Base-by-base conservation (phyloP, 2,797 vertebrate species). In the Chaetodon trifasciatus region DNA sequence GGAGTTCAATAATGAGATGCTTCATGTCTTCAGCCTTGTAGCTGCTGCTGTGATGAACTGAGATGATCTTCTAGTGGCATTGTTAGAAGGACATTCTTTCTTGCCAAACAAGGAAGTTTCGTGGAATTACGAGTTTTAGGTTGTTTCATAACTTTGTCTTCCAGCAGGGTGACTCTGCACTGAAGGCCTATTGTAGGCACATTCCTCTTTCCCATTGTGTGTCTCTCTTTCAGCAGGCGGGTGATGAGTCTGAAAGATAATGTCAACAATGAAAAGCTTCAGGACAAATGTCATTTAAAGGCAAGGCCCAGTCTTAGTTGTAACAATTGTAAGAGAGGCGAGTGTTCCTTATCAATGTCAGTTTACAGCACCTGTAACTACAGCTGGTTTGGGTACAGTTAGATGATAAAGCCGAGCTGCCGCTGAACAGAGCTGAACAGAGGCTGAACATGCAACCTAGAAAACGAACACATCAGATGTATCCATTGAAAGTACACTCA, bases 311-410 rank as follows among this genome's bases (percentile, higher is more conserved):
- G 56, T 68, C 15, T 52, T 9, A 3, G 47, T 65, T 71, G 15
- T 12, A 47, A 52, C n/a, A 46, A 8, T 6, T 63, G 39, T 9
- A 35, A 12, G 5, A 40, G n/a, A 28, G 46, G 0, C 24, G 24
- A 24, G 5, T n/a, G 24, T 50, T 4, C 46, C 8, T 79, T 82
- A 80, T 81, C 56, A n/a, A 17, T 21, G 49, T 55, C 70, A 17
- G 1, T 85, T 85, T 82, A 84, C 32, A 50, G 61, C 72, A 65
- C 70, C 63, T 58, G 70, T n/a, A 35, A 40, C 58, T 44, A 3
- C 75, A 56, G 70, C 74, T 81, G 62, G 56, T 89, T 90, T 90
- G 88, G 23, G n/a, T 70, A 84, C 61, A 55, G 63, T 44, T 62
- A 1, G 8, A 61, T 67, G 57, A 89, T 79, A 81, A 85, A 81